Evolutionary conservation across 2,797 vertebrate genomes (phyloP).

Genomic region (Triplophysa yarkandensis): DNA sequence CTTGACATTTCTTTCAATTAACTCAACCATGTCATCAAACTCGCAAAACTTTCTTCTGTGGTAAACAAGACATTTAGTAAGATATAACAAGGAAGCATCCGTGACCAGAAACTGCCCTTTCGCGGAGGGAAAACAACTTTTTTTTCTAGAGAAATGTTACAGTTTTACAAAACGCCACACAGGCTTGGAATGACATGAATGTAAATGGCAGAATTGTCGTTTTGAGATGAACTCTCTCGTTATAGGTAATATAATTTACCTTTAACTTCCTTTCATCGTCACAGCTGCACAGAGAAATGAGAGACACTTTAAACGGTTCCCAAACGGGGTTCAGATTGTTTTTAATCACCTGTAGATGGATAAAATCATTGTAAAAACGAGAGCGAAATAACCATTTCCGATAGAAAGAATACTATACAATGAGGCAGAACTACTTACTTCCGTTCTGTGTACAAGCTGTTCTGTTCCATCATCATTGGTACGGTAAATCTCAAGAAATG

Average conservation of each 20-base stretch:
- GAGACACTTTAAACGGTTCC: slow-evolving; percentile 95
- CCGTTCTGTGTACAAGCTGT: slow-evolving; percentile 93
- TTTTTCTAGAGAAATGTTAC: not conserved
- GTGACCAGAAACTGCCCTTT: not conserved
- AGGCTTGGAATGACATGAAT: not conserved
- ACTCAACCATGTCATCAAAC: not conserved
- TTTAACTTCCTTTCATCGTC: slow-evolving; percentile 90
- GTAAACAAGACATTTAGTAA: not conserved
- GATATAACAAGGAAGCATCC: not conserved
- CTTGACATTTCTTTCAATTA: not conserved
- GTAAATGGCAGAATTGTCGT: not conserved
- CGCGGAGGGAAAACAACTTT: not conserved
- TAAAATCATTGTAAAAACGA: not conserved
- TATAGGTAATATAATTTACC: slow-evolving; percentile 77
- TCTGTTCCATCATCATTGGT: slow-evolving; percentile 85
- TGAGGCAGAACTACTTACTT: slow-evolving; percentile 73
- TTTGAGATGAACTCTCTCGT: not conserved
- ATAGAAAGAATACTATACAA: slow-evolving; percentile 1
- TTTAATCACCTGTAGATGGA: slow-evolving; percentile 86
- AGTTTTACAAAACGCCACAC: not conserved
- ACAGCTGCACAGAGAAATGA: slow-evolving; percentile 92
- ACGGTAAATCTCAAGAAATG: slow-evolving; percentile 93
- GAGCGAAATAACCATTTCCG: not conserved
- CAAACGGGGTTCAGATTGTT: slow-evolving; percentile 95
- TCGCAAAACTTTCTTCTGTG: not conserved